Evolutionary conservation across 2,797 vertebrate species (phyloP), one percentile per base, ranked within the genome.

Genomic region (Simalia tracyae): DNA sequence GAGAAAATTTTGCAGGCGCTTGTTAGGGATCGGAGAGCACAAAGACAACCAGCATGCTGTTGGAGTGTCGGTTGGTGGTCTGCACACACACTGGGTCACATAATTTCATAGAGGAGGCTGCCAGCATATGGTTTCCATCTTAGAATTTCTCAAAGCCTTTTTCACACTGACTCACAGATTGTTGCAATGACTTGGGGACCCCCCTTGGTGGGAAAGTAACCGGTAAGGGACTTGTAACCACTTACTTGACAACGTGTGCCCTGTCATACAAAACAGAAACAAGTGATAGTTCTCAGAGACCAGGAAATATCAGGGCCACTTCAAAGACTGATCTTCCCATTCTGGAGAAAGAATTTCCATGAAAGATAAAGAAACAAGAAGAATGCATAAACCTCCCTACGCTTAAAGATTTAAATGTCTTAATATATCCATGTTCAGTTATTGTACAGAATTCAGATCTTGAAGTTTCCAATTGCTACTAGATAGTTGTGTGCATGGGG

Each of bases 11-110:
- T 61, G 86, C 89, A 93, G 28, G 86, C 91, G 68, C 84, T 91
- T 64, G 66, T 64, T 56, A 59, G 36, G 24, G n/a, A 66, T 54
- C 28, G 57, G 91, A 54, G 26, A 91, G 60, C 89, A 19, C 93
- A 87, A 54, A 92, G 94, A 93, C 91, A 64, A 92, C 91, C 96
- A 15, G 50, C 0, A 19, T 93, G 93, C 84, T 72, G 26, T 54
- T 86, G 89, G 89, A 57, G 2, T 95, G 93, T 93, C 93, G 89
- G 94, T 92, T 95, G 96, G 95, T 95, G 94, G 94, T 97, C 94
- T 92, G 5, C 28, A 15, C 68, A 66, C 56, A 66, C 56, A 92
- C 68, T 94, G 61, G 60, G 36, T 88, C 91, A 84, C 91, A 36
- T 61, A 84, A 89, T 93, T 94, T 94, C 86, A 93, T 46, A 61